A percentile compares a stretch with the other conserved stretches of the same genome.
These are phyloP conservation scores for Geotrypetes seraphini DNA, from an alignment of 2,797 vertebrate genomes.

Conservation along the genomic window DNA sequence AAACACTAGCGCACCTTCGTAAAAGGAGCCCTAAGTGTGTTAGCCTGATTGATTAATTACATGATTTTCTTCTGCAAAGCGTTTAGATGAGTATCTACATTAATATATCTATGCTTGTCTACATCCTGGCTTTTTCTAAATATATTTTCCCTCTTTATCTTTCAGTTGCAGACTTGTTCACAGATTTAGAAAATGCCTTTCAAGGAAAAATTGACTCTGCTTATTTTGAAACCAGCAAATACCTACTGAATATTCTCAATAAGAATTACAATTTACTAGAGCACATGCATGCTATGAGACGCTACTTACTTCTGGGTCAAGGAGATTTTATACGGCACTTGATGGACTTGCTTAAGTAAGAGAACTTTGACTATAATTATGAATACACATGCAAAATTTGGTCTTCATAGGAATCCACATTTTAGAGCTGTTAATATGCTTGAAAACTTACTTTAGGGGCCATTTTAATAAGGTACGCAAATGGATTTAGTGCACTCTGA, in stretches of 20 bases:
- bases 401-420: not conserved
- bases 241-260: conserved; percentile 87
- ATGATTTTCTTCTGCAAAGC: too few relatives aligned
- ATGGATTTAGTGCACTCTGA: too few relatives aligned
- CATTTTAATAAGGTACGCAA: too few relatives aligned
- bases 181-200: conserved; percentile 87
- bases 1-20: too few relatives aligned
- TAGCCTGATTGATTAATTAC: too few relatives aligned
- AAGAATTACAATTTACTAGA: conserved; percentile 88
- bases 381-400: not conserved
- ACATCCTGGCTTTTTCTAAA: too few relatives aligned
- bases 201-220: conserved; percentile 92
- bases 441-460: too few relatives aligned
- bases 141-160: conserved; percentile 1
- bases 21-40: too few relatives aligned
- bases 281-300: conserved; percentile 91
- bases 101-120: too few relatives aligned
- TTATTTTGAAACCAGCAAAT: conserved; percentile 93
- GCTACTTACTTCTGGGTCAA: conserved; percentile 93
- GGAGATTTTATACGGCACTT: conserved; percentile 96
- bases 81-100: too few relatives aligned
- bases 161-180: conserved; percentile 81
- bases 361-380: not conserved
- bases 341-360: conserved; percentile 97
- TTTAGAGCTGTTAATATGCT: too few relatives aligned